Percentiles rank a stretch among this genome's conserved stretches.
phyloP scores from a whole-genome alignment of 2,888 invertebrate genomes.

The Agriotes lineatus region DNA sequence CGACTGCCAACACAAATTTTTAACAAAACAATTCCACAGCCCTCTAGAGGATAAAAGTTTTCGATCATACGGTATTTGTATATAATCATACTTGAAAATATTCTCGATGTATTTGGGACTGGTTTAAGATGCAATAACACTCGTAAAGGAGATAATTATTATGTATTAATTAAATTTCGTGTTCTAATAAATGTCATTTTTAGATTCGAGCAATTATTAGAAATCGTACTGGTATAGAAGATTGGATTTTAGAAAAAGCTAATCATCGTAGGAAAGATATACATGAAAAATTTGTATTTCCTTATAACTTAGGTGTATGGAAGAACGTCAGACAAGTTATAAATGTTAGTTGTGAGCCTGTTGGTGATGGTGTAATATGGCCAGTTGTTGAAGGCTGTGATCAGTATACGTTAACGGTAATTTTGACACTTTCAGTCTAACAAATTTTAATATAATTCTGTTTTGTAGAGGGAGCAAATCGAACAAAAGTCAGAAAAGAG shows the following conservation, averaged over 20 bases:
- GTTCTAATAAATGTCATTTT: too few species aligned
- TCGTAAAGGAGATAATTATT: too few species aligned
- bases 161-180: too few species aligned
- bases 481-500: slow-evolving; percentile 90
- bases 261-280: slow-evolving; percentile 73
- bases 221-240: slow-evolving; percentile 96
- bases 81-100: too few species aligned
- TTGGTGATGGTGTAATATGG: slow-evolving; percentile 80
- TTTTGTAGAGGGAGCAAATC: slow-evolving; percentile 85
- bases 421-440: slow-evolving; percentile 22
- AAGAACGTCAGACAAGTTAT: slow-evolving; percentile 76
- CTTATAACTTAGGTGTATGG: slow-evolving; percentile 84
- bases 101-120: too few species aligned
- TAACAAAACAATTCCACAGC: too few species aligned
- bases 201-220: slow-evolving; percentile 84
- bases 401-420: slow-evolving; percentile 90
- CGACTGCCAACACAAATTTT: too few species aligned
- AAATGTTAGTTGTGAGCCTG: slow-evolving; percentile 73
- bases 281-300: slow-evolving; percentile 78
- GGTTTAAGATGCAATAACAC: too few species aligned
- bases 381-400: slow-evolving; percentile 83
- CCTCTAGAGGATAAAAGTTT: too few species aligned
- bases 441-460: background rate
- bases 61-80: too few species aligned
- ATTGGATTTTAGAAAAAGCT: slow-evolving; percentile 97